A percentile compares a stretch with the other conserved stretches of the same genome.
phyloP scores from a whole-genome alignment of 1,140 invertebrate species.

The Octopus sinensis region DNA sequence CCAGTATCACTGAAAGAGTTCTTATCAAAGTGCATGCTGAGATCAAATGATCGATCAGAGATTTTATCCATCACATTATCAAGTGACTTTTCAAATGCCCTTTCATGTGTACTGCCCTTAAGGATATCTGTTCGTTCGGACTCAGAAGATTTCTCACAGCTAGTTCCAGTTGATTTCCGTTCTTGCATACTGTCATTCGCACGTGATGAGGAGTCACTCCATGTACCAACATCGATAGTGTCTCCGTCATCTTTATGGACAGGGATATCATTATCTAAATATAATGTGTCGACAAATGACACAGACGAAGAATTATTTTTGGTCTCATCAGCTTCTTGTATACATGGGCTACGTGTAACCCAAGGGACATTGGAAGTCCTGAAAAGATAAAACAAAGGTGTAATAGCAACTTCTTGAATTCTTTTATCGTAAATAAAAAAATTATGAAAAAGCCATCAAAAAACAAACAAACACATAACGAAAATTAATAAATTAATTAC shows the following conservation, averaged over 20 bases:
- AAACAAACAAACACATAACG: too few relatives aligned
- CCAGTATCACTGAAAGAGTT: slow-evolving; percentile 29
- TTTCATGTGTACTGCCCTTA: slow-evolving; percentile 27
- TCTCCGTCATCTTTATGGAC: slow-evolving; percentile 10
- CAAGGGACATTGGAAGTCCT: neutral
- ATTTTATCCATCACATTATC: slow-evolving; percentile 47
- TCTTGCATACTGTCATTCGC: slow-evolving; percentile 10
- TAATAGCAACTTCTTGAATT: too few relatives aligned
- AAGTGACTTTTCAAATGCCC: slow-evolving; percentile 43
- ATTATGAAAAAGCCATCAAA: too few relatives aligned
- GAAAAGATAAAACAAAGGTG: too few relatives aligned
- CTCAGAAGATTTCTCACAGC: slow-evolving; percentile 18
- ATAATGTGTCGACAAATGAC: neutral
- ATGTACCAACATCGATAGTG: slow-evolving; percentile 4
- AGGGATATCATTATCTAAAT: slow-evolving; percentile 6
- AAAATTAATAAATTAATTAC: too few relatives aligned
- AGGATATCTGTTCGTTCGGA: slow-evolving; percentile 25
- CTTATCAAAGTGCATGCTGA: slow-evolving; percentile 40
- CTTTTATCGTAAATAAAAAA: too few relatives aligned
- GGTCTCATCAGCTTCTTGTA: slow-evolving; percentile 4
- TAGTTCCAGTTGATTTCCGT: slow-evolving; percentile 13
- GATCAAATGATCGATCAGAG: slow-evolving; percentile 44
- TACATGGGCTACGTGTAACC: neutral
- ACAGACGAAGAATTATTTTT: neutral
- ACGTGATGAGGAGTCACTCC: slow-evolving; percentile 9